A percentile compares a stretch with the other conserved stretches of the same genome.
Evolutionary conservation across 2,888 invertebrate species (phyloP).

Genomic region (Spatulosminthurus flaviceps): DNA sequence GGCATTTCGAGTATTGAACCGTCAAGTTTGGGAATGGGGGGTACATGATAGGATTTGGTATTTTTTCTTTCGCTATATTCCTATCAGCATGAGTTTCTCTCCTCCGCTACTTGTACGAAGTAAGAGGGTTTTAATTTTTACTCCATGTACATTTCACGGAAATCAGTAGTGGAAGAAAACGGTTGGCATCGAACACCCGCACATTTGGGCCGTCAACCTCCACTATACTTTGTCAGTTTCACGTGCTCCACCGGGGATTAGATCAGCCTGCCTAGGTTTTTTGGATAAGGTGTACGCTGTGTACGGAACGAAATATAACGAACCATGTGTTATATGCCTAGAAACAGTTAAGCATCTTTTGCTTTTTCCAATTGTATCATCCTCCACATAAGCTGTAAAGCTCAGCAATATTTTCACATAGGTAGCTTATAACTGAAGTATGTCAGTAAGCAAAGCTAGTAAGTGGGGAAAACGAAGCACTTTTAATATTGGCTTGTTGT

Average conservation of each 20-base stretch:
- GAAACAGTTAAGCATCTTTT: constrained; percentile 33
- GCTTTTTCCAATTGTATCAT: constrained; percentile 33
- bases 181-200: constrained; percentile 40
- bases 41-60: constrained; percentile 36
- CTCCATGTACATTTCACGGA: constrained; percentile 26
- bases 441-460: not conserved
- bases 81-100: constrained; percentile 1
- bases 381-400: constrained; percentile 34
- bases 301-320: not conserved
- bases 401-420: constrained; percentile 40
- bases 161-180: constrained; percentile 20
- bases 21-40: constrained; percentile 18
- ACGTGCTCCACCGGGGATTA: constrained; percentile 43
- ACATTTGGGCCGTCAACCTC: constrained; percentile 45
- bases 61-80: not conserved
- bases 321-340: constrained; percentile 23
- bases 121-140: constrained; percentile 30
- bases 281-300: not conserved
- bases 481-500: constrained; percentile 28
- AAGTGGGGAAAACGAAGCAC: constrained; percentile 7
- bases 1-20: not conserved
- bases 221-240: constrained; percentile 43
- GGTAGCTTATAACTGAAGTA: not conserved
- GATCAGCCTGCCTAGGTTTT: constrained; percentile 16
- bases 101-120: not conserved